A percentile compares a stretch with the other conserved stretches of the same genome.
These are phyloP conservation scores for Pararge aegeria DNA, from an alignment of 1,140 invertebrate genomes.

Conservation along the genomic window DNA sequence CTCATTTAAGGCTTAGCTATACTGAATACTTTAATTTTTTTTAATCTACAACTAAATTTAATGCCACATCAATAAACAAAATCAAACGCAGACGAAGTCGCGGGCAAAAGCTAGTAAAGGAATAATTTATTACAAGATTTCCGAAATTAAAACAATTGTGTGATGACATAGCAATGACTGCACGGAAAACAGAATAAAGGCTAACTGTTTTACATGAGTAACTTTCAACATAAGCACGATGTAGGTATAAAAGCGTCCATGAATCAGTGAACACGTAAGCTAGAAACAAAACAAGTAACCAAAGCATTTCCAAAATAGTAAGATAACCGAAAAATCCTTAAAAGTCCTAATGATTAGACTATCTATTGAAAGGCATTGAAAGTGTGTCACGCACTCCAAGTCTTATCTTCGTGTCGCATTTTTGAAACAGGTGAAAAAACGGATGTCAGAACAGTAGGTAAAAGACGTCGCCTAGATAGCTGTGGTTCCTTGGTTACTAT, in stretches of 20 bases:
- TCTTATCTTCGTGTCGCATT: slow-evolving; percentile 32
- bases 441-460: slow-evolving; percentile 3
- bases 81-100: too few relatives aligned
- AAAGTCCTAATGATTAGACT: slow-evolving; percentile 33
- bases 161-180: background rate
- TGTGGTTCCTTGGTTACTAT: background rate
- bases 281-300: slow-evolving; percentile 13
- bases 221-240: background rate
- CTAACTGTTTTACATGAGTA: background rate
- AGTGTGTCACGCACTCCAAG: slow-evolving; percentile 45
- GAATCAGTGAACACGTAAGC: slow-evolving; percentile 20
- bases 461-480: background rate
- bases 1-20: too few relatives aligned
- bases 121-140: too few relatives aligned
- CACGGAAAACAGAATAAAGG: background rate
- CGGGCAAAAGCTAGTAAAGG: too few relatives aligned
- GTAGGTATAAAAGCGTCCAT: background rate
- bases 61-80: too few relatives aligned
- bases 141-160: too few relatives aligned
- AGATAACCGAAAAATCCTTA: slow-evolving; percentile 21
- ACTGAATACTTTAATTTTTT: too few relatives aligned
- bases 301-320: slow-evolving; percentile 15
- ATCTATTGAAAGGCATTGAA: slow-evolving; percentile 40
- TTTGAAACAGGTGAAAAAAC: slow-evolving; percentile 33
- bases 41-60: too few relatives aligned